Evolutionary conservation across 1,140 invertebrate genomes (phyloP).

Genomic region (Asbolus verrucosus): DNA sequence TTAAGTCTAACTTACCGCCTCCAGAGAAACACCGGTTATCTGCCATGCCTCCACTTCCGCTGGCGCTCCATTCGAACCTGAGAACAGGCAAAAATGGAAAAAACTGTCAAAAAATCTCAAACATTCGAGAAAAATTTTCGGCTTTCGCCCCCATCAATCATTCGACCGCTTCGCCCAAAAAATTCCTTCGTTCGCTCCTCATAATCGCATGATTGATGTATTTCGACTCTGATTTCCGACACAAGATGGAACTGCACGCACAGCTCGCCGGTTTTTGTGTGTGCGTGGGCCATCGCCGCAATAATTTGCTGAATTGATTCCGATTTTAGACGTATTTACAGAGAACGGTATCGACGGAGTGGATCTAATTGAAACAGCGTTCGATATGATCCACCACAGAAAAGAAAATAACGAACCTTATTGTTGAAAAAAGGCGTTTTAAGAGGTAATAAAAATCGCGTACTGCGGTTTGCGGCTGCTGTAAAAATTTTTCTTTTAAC

Average conservation of each 20-base stretch:
- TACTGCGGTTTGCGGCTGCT: constrained; percentile 3
- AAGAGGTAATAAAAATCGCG: not conserved
- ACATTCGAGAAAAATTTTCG: not conserved
- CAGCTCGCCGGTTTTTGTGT: not conserved
- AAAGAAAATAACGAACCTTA: not conserved
- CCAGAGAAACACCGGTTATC: constrained; percentile 74
- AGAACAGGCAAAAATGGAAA: too few species aligned
- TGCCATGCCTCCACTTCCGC: constrained; percentile 71
- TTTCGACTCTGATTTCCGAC: constrained; percentile 17
- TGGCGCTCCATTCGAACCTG: constrained; percentile 65
- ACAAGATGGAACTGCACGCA: constrained; percentile 14
- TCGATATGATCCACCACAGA: not conserved
- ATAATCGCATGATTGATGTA: not conserved
- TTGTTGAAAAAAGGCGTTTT: not conserved
- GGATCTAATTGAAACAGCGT: not conserved
- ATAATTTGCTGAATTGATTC: constrained; percentile 28
- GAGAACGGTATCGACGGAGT: constrained; percentile 2
- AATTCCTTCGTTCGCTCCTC: constrained; percentile 1
- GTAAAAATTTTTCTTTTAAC: not conserved
- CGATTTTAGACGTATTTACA: constrained; percentile 12
- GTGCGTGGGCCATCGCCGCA: constrained; percentile 8
- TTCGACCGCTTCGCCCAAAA: not conserved
- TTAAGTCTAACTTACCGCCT: constrained; percentile 69
- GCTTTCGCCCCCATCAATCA: not conserved
- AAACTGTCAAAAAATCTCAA: constrained; percentile 46